These are phyloP conservation scores for Porites evermanni DNA, from an alignment of 92 coral and sea anemone species.

Conservation along the genomic window DNA sequence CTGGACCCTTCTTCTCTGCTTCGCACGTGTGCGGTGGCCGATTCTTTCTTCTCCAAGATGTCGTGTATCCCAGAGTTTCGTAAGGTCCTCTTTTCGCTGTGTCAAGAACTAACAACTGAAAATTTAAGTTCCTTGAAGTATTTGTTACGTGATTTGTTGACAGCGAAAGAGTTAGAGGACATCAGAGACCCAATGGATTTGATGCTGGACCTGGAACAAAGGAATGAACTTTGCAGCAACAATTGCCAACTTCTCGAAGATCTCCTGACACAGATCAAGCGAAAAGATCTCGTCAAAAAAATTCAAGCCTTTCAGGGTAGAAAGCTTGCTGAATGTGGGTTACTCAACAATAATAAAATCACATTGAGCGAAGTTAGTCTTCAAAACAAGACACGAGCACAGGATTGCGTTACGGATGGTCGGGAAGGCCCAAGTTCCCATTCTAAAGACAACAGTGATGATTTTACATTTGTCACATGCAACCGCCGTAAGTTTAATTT, in stretches of 20 bases:
- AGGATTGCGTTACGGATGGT: background rate
- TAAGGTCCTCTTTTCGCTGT: slow-evolving; percentile 24
- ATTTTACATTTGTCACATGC: background rate
- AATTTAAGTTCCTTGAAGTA: slow-evolving; percentile 25
- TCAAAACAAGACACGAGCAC: background rate
- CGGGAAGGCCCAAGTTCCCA: background rate
- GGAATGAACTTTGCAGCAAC: background rate
- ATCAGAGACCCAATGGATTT: background rate
- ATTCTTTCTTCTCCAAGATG: background rate
- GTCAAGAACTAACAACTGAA: slow-evolving; percentile 18
- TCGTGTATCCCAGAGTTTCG: slow-evolving; percentile 14
- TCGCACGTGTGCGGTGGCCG: background rate
- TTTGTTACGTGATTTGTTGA: slow-evolving; percentile 20
- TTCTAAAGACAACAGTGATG: background rate
- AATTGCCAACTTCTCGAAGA: slow-evolving; percentile 9
- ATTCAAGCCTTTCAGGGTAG: slow-evolving; percentile 1
- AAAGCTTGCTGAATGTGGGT: background rate
- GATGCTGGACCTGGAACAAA: slow-evolving; percentile 12
- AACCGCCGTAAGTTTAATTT: background rate
- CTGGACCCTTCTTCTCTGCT: background rate
- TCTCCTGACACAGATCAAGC: slow-evolving; percentile 20
- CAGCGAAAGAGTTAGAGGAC: slow-evolving; percentile 8
- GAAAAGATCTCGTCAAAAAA: slow-evolving; percentile 16
- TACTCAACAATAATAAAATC: background rate
- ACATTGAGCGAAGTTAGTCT: background rate